Base-by-base conservation (phyloP, 1,140 invertebrate species). In the Lepidotrigona ventralis region DNA sequence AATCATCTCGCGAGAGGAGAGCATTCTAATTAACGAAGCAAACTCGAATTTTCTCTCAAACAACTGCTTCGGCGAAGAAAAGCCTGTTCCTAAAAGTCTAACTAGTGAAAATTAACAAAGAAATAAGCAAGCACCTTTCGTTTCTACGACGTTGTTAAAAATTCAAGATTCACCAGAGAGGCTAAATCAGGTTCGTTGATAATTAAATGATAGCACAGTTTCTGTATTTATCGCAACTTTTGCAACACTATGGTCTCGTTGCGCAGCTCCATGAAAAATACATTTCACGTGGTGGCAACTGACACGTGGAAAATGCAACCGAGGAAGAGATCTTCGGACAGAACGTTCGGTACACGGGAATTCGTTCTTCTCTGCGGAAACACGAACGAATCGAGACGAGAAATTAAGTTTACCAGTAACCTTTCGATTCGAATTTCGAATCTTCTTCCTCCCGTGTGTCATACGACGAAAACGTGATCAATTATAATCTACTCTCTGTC, bases 201-300 rank as follows among this genome's bases (percentile, higher is more conserved):
- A 60, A 60, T n/a, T 60, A 60, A 15, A 21, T 54, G 26, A 56
- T 21, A 23, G 2, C 56, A 56, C 23, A 12, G 26, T 15, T 19
- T 46, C 23, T 66, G 54, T 66, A n/a, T n/a, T 74, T 26, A 2
- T 8, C 26, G 46, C 26, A 21, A 15, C 5, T 46, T 46, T 1
- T 33, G 17, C 17, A 17, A 73, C 51, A 29, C 39, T 46, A 8
- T 46, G 63, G 73, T 85, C 78, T 73, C 80, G 60, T 33, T 54
- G 51, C 29, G 17, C 29, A 12, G 54, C 68, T 78, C 72, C 84
- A 82, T 82, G 63, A 78, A 74, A 86, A 82, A 86, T 86, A 70
- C 56, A 85, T 85, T 85, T 39, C 39, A 51, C 53, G 53, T 26
- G 23, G 29, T 79, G 73, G 63, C 79, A 77, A 46, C n/a, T 76